A percentile compares a stretch with the other conserved stretches of the same genome.
Evolutionary conservation across 2,797 vertebrate species (phyloP).

Genomic region (Masticophis lateralis): DNA sequence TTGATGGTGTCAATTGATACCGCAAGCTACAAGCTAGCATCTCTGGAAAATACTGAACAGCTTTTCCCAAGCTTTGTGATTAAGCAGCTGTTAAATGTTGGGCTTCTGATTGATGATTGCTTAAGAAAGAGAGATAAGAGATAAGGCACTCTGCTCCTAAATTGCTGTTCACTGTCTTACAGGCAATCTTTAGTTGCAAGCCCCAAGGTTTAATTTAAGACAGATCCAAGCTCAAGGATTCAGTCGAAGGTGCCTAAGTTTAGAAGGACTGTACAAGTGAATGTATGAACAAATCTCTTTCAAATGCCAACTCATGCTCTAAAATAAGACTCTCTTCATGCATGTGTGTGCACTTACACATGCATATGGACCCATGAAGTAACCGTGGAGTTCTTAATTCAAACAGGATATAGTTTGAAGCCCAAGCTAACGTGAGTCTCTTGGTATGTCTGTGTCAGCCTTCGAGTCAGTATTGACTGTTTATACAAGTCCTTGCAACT

Average conservation of each 20-base stretch:
- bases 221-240: background rate
- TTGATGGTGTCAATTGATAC: background rate
- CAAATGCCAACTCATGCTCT: background rate
- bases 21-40: background rate
- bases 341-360: background rate
- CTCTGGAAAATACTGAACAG: background rate
- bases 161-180: slow-evolving; percentile 13
- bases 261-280: background rate
- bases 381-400: background rate
- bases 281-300: background rate
- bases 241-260: background rate
- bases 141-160: background rate
- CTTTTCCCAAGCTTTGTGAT: slow-evolving; percentile 11
- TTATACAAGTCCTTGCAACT: too few relatives aligned
- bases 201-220: background rate
- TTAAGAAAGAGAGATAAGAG: slow-evolving; percentile 2
- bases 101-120: slow-evolving; percentile 19
- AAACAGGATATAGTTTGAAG: background rate
- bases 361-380: background rate
- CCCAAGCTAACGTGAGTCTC: background rate
- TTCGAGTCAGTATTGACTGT: background rate
- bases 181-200: slow-evolving; percentile 18
- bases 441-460: background rate
- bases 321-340: background rate
- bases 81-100: slow-evolving; percentile 13